Percentiles rank a stretch among this genome's conserved stretches.
Evolutionary conservation across 2,113 vertebrate species (phyloP).

Genomic region (Pavo muticus): DNA sequence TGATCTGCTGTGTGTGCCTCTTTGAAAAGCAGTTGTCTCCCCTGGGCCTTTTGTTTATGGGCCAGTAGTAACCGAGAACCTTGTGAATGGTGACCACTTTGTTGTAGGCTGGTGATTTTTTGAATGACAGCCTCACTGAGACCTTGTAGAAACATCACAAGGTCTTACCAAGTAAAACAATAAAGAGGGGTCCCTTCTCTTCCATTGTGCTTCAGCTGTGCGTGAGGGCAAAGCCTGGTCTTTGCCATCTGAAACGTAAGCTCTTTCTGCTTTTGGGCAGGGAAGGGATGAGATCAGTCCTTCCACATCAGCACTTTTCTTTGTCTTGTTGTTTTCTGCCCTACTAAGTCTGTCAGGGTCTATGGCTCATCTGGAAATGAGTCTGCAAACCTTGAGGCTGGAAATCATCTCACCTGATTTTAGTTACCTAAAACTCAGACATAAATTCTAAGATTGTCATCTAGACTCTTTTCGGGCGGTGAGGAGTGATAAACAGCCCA

Average conservation of each 20-base stretch:
- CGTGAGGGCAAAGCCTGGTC: neutral
- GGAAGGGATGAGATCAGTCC: conserved; percentile 54
- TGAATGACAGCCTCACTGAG: neutral
- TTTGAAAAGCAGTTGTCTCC: neutral
- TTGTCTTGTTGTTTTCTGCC: conserved; percentile 60
- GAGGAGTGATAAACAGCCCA: conserved; percentile 62
- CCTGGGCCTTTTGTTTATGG: neutral
- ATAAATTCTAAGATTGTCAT: conserved; percentile 61
- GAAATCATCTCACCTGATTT: conserved; percentile 28
- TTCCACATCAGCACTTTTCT: conserved; percentile 60
- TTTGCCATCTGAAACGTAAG: conserved; percentile 16
- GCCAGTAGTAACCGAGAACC: neutral
- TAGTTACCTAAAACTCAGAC: conserved; percentile 40
- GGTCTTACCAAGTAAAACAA: neutral
- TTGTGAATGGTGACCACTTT: accelerated
- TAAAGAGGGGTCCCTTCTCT: neutral
- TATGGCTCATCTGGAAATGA: conserved; percentile 30
- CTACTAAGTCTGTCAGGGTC: conserved; percentile 47
- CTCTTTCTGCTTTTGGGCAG: conserved; percentile 19
- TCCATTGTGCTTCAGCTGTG: neutral
- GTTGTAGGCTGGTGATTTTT: no score
- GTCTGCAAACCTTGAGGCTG: conserved; percentile 53
- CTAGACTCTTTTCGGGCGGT: conserved; percentile 15
- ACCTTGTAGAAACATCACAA: neutral
- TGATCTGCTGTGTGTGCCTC: conserved; percentile 8